These are phyloP conservation scores for Scartelaos histophorus DNA, from an alignment of 2,113 vertebrate species.

Conservation along the genomic window DNA sequence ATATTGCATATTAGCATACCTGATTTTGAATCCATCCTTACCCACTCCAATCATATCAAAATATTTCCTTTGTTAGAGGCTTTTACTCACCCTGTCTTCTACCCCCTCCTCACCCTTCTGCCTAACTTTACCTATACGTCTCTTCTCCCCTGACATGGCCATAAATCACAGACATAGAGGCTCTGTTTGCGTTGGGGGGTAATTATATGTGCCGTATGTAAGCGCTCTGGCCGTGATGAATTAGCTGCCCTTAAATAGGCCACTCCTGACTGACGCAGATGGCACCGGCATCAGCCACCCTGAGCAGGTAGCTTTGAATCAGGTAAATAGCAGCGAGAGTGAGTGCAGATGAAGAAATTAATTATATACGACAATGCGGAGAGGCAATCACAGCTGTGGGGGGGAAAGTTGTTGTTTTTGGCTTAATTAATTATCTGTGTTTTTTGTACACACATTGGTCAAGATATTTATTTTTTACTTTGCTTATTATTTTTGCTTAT, in stretches of 20 bases:
- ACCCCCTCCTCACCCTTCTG: not conserved
- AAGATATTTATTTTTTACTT: not conserved
- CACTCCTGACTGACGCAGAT: constrained; percentile 71
- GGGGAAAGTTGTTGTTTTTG: not conserved
- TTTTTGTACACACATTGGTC: not conserved
- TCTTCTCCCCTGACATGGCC: constrained; percentile 57
- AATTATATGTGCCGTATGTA: constrained; percentile 73
- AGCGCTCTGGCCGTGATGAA: constrained; percentile 75
- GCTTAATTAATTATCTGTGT: not conserved
- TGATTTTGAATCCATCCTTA: not conserved
- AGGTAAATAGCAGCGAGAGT: constrained; percentile 25
- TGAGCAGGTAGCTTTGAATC: constrained; percentile 33
- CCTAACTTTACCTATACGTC: constrained; percentile 41
- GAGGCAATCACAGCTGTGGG: not conserved
- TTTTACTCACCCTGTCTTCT: constrained; percentile 15
- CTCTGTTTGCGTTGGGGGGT: constrained; percentile 72
- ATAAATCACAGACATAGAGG: constrained; percentile 73
- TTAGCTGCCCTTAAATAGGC: constrained; percentile 76
- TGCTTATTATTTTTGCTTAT: not conserved
- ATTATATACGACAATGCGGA: not conserved
- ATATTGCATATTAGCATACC: not conserved
- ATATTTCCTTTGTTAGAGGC: constrained; percentile 10
- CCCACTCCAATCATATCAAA: not conserved
- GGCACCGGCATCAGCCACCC: constrained; percentile 51
- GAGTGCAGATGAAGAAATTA: constrained; percentile 10